phyloP scores from a whole-genome alignment of 2,797 vertebrate species.

The Malacoraja senta region DNA sequence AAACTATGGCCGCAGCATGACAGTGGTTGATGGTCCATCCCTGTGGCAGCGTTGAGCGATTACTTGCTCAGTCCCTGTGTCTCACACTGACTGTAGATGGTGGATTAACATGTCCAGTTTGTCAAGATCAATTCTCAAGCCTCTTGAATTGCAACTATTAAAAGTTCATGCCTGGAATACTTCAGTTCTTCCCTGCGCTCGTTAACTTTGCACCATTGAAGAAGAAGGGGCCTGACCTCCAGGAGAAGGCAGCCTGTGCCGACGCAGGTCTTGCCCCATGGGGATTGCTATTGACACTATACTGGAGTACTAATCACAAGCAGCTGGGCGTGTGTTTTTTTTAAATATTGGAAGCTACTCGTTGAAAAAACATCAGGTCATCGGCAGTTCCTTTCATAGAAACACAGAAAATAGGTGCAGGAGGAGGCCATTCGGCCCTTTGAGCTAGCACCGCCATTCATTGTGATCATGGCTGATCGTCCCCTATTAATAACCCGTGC shows the following conservation, averaged over 20 bases:
- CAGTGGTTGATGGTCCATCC: not conserved
- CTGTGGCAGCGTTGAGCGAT: not conserved
- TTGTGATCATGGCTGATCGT: too few relatives aligned
- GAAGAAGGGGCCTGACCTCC: not conserved
- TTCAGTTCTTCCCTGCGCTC: not conserved
- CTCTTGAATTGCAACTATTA: not conserved
- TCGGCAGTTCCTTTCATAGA: too few relatives aligned
- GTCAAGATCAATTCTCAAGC: not conserved
- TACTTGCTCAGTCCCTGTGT: not conserved
- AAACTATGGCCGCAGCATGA: not conserved
- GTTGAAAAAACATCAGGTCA: not conserved
- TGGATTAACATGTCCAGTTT: slow-evolving; percentile 2
- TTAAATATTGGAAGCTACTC: not conserved
- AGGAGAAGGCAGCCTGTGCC: not conserved
- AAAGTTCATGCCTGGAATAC: not conserved
- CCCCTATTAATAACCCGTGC: too few relatives aligned
- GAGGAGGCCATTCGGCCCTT: too few relatives aligned
- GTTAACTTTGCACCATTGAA: not conserved
- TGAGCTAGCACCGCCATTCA: too few relatives aligned
- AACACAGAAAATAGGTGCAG: too few relatives aligned
- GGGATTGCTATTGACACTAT: not conserved
- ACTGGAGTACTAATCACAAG: not conserved
- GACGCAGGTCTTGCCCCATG: not conserved
- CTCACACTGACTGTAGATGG: not conserved
- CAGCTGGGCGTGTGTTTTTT: not conserved